Evolutionary conservation across 2,113 vertebrate genomes (phyloP), one percentile per base, ranked within the genome.

Genomic region (Rhipidura dahli): DNA sequence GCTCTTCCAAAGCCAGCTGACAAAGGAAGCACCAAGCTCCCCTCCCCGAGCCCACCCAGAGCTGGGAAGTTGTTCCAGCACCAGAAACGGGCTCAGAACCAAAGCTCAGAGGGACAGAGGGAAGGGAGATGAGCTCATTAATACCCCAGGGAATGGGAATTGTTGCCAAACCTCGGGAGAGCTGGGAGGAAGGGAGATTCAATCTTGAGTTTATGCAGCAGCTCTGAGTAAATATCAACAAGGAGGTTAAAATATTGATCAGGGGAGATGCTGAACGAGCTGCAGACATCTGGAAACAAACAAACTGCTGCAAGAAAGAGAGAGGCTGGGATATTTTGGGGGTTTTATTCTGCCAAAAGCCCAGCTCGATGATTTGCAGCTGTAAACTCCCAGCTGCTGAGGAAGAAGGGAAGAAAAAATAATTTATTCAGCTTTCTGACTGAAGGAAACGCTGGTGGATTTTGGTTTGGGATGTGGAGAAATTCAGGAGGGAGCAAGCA

Each of bases 211-310:
- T 87, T 88, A 89, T 92, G 83, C 94, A 91, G 94, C 59, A 82
- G 89, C 87, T 51, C 71, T 83, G 86, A 88, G 95, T 94, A 97
- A 97, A 96, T 92, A 97, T 47, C 91, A 96, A 96, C 72, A 96
- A 89, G 93, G 82, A 97, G 95, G 91, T 95, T 95, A 79, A 96
- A 97, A 94, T 91, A 97, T 63, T 95, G 96, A 97, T 95, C 87
- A 77, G 93, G 88, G 84, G 77, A 94, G 96, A 91, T 4, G 6
- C 60, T 45, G 63, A 86, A 92, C 19, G 35, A 92, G 92, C 88
- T 22, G 33, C 91, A 85, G 93, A 93, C 95, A 96, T 73, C 96
- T 91, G 95, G 93, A 95, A 95, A 94, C 93, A 96, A 96, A 94
- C 81, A 76, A 83, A 87, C 33, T 45, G 59, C 50, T 69, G 91